Base-by-base conservation (phyloP, 2,888 invertebrate species). In the Bombyx huttoni region DNA sequence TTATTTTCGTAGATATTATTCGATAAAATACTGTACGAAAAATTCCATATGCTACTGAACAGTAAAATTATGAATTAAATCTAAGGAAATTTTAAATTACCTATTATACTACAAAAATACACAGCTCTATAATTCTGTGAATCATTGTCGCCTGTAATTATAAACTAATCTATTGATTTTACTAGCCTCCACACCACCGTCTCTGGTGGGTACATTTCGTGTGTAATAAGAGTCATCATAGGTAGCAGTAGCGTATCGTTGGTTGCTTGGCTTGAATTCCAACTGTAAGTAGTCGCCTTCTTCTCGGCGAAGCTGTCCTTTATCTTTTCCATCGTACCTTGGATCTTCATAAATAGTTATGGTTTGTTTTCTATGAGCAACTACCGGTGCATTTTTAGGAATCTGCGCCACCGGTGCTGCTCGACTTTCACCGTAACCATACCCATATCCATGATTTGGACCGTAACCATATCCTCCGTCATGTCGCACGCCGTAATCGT, bases 291-390 rank as follows among this genome's bases (percentile, higher is more conserved):
- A 78, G 61, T 86, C 85, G 0, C 86, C 89, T 57, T 83, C 80
- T 54, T 85, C 81, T 51, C 75, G 71, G 53, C 79, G 73, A 47
- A 83, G 59, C 56, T 83, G 76, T 0, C 83, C 84, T 49, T 77
- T 76, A 57, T 81, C 78, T 40, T 78, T 79, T 0, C 83, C 85
- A 48, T 76, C 70, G 56, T 89, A 86, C 56, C 89, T 73, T 8
- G 89, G 89, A 61, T 89, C 89, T 65, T 89, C 89, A 53, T 89
- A 89, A 53, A 89, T 89, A 5, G 89, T 89, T 53, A 89, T 89
- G 12, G 89, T 89, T 62, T 89, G 88, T 56, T 86, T 83, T 47
- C 87, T 75, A 51, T 79, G 83, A 1, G 87, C 83, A 13, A 87
- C 81, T 1, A 85, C 77, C 7, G 88, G 86, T 3, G 75, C 71